These are phyloP conservation scores for Apis laboriosa DNA, from an alignment of 1,140 invertebrate species.

Conservation along the genomic window DNA sequence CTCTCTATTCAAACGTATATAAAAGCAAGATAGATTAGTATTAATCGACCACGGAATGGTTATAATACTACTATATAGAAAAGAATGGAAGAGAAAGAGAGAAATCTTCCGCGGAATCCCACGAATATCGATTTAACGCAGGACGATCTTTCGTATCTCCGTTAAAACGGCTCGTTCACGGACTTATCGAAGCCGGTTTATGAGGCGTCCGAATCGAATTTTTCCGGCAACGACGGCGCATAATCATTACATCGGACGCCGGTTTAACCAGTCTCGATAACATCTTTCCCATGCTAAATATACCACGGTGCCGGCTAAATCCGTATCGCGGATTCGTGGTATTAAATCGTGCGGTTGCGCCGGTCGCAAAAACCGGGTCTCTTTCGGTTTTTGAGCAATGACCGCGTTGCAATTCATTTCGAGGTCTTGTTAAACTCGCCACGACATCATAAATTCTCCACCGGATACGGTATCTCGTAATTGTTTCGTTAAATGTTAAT, in stretches of 20 bases:
- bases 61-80: neutral
- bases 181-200: constrained; percentile 72
- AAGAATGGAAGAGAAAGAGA: neutral
- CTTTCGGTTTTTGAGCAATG: neutral
- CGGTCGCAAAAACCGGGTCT: constrained; percentile 32
- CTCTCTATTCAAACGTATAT: neutral
- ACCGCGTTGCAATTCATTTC: constrained; percentile 21
- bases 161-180: constrained; percentile 65
- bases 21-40: neutral
- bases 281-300: constrained; percentile 75
- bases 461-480: neutral
- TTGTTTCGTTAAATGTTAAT: neutral
- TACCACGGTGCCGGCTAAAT: constrained; percentile 70
- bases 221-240: constrained; percentile 59
- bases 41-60: neutral
- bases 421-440: neutral
- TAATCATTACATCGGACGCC: constrained; percentile 74
- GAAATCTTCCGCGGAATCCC: constrained; percentile 42
- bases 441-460: neutral
- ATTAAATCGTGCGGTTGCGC: constrained; percentile 44
- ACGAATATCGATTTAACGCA: constrained; percentile 43
- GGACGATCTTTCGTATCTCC: constrained; percentile 58
- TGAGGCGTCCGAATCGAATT: constrained; percentile 70
- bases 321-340: constrained; percentile 65
- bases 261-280: constrained; percentile 76